phyloP scores from a whole-genome alignment of 2,888 invertebrate species.

The Harpalus rufipes region DNA sequence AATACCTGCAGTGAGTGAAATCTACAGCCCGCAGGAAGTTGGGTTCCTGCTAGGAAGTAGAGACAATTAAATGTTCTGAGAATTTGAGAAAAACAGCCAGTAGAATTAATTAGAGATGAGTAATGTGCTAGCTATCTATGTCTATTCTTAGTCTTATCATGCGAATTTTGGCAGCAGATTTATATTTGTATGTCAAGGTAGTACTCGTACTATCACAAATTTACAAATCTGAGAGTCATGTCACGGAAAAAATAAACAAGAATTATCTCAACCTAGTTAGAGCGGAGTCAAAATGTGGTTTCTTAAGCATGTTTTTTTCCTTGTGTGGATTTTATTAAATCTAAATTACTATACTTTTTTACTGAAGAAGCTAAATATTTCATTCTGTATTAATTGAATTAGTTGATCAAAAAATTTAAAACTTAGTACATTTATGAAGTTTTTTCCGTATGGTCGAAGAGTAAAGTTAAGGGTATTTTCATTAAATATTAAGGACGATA shows the following conservation, averaged over 20 bases:
- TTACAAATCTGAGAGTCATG: slow-evolving; percentile 7
- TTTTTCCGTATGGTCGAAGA: no score
- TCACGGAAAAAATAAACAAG: slow-evolving; percentile 32
- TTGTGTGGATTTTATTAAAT: no score
- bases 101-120: neutral
- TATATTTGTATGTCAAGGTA: slow-evolving; percentile 22
- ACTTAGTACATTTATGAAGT: no score
- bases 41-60: neutral
- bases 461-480: no score
- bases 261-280: slow-evolving; percentile 35
- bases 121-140: neutral
- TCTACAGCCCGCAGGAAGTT: neutral
- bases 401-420: no score
- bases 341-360: no score
- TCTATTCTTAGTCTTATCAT: slow-evolving; percentile 18
- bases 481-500: no score
- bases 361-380: no score
- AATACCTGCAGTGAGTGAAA: neutral
- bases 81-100: slow-evolving; percentile 15
- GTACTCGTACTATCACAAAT: neutral
- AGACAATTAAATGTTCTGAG: slow-evolving; percentile 1
- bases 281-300: neutral
- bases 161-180: slow-evolving; percentile 29
- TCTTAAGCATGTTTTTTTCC: neutral
- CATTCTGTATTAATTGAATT: no score